Evolutionary conservation across 2,113 vertebrate genomes (phyloP).

Genomic region (Ellobius talpinus): DNA sequence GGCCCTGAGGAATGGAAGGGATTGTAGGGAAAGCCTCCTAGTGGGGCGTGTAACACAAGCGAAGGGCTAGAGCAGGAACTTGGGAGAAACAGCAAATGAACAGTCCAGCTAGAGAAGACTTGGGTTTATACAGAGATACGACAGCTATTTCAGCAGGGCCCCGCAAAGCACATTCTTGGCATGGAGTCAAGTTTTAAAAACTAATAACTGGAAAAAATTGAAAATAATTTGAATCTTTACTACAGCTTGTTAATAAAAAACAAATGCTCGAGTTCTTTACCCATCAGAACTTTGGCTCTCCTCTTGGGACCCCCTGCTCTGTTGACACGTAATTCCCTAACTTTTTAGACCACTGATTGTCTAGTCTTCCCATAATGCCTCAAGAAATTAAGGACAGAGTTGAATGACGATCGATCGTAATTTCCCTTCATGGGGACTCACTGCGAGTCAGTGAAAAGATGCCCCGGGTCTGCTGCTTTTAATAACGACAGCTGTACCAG

Average conservation of each 20-base stretch:
- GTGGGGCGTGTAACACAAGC: neutral
- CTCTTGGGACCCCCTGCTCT: neutral
- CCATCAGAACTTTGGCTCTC: neutral
- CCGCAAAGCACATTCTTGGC: conserved; percentile 28
- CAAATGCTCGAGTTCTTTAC: neutral
- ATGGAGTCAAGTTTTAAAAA: conserved; percentile 64
- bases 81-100: conserved; percentile 67
- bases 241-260: conserved; percentile 10
- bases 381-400: neutral
- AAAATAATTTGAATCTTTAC: conserved; percentile 59
- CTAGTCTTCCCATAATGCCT: neutral
- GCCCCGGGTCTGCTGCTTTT: neutral
- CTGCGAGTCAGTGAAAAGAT: neutral
- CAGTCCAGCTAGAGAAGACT: conserved; percentile 50
- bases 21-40: conserved; percentile 46
- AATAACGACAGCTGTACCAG: neutral
- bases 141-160: conserved; percentile 22
- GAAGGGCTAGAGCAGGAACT: conserved; percentile 46
- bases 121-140: conserved; percentile 13
- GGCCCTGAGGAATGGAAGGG: conserved; percentile 44
- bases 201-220: conserved; percentile 38
- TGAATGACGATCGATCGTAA: neutral
- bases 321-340: neutral
- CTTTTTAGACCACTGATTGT: neutral
- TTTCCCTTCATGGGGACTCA: neutral